A percentile compares a stretch with the other conserved stretches of the same genome.
Conservation (phyloP, 2,888 invertebrate genomes). For the Euphydryas editha region DNA sequence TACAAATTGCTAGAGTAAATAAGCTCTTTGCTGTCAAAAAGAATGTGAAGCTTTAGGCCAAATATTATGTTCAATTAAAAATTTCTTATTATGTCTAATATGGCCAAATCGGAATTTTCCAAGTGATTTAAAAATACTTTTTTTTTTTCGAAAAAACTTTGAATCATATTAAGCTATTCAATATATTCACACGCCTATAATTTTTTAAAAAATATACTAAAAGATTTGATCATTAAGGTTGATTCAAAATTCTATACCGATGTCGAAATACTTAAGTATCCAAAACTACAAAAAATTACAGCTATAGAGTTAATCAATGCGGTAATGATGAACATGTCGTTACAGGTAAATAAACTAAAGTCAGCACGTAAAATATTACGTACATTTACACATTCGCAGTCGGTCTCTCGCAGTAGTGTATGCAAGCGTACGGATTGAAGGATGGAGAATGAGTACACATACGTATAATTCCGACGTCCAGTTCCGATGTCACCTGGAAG, state of each 20-base stretch:
- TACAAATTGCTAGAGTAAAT: constrained; percentile 65
- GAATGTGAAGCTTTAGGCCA: constrained; percentile 71
- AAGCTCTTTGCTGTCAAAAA: constrained; percentile 70
- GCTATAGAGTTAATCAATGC: constrained; percentile 2
- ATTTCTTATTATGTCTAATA: constrained; percentile 1
- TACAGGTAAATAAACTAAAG: neutral
- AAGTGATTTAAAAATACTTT: constrained; percentile 1
- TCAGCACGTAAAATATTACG: too few species aligned
- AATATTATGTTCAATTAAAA: constrained; percentile 36
- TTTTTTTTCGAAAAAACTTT: constrained; percentile 10
- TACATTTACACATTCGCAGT: too few species aligned
- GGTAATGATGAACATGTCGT: constrained; percentile 27
- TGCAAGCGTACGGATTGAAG: too few species aligned
- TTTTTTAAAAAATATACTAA: constrained; percentile 17
- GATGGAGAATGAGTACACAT: too few species aligned
- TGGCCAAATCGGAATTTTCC: constrained; percentile 9
- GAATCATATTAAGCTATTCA: constrained; percentile 17
- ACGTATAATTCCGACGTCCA: too few species aligned
- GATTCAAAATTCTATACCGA: constrained; percentile 14
- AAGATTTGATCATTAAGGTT: constrained; percentile 15
- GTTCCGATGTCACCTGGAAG: too few species aligned
- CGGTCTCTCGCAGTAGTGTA: too few species aligned
- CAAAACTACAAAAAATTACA: constrained; percentile 11
- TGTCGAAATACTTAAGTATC: constrained; percentile 4
- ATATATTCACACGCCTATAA: constrained; percentile 11